Conservation (phyloP, 2,888 invertebrate genomes). For the Hirtodrosophila duncani region DNA sequence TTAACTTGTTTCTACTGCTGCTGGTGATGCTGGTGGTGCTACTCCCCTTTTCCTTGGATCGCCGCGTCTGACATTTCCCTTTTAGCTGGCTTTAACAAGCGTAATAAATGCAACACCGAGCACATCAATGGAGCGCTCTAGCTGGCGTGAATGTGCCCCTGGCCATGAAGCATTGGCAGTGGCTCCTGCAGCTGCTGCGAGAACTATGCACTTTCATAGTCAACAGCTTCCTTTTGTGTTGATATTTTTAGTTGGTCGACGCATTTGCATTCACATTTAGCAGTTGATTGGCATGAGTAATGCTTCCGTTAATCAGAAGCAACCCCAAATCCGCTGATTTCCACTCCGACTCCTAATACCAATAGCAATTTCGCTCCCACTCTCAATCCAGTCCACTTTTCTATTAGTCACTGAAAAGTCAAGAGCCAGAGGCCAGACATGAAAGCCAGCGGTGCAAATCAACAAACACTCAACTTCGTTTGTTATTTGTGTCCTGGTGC, state of each 20-base stretch:
- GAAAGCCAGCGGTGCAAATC: too few species aligned
- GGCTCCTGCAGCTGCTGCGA: slow-evolving; percentile 33
- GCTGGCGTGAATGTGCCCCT: background rate
- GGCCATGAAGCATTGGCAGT: background rate
- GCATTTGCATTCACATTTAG: slow-evolving; percentile 53
- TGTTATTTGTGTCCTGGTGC: slow-evolving; percentile 32
- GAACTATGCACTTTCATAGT: slow-evolving; percentile 49
- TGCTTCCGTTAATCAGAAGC: slow-evolving; percentile 65
- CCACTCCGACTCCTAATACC: background rate
- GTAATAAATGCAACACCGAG: slow-evolving; percentile 67
- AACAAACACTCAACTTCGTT: slow-evolving; percentile 53
- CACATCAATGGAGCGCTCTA: slow-evolving; percentile 23
- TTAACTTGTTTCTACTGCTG: slow-evolving; percentile 57
- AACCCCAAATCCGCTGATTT: background rate
- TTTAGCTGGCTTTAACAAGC: slow-evolving; percentile 56
- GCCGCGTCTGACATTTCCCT: slow-evolving; percentile 10
- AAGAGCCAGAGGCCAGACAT: too few species aligned
- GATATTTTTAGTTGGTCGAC: slow-evolving; percentile 55
- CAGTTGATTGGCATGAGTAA: slow-evolving; percentile 65
- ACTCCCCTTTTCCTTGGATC: background rate
- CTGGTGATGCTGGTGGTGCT: too few species aligned
- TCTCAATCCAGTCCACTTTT: slow-evolving; percentile 2
- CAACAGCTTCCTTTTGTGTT: slow-evolving; percentile 51
- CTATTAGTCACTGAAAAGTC: slow-evolving; percentile 28
- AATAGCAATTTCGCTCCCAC: background rate